Evolutionary conservation across 2,888 invertebrate genomes (phyloP).

Genomic region (Dasysyrphus tricinctus): DNA sequence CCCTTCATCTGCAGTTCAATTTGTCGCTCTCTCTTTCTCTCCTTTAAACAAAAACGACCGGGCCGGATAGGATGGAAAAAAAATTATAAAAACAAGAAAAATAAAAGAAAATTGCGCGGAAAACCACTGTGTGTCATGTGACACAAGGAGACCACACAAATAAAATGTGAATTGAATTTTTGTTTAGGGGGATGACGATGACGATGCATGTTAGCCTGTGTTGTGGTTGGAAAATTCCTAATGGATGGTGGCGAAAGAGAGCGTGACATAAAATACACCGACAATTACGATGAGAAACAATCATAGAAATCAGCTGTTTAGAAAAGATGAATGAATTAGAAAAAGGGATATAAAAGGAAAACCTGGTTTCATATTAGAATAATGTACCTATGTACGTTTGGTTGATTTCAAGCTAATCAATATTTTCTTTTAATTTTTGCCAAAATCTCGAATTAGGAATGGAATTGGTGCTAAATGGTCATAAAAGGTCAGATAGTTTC

Average conservation of each 20-base stretch:
- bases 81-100: conserved; percentile 33
- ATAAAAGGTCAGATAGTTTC: too few relatives aligned
- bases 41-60: not conserved
- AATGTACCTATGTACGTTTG: not conserved
- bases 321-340: conserved; percentile 42
- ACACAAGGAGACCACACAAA: conserved; percentile 71
- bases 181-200: conserved; percentile 18
- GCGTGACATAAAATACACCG: conserved; percentile 8
- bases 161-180: conserved; percentile 70
- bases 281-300: conserved; percentile 28
- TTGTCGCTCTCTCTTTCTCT: conserved; percentile 12
- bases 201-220: not conserved
- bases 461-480: too few relatives aligned
- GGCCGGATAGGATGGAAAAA: not conserved
- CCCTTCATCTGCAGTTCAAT: not conserved
- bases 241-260: conserved; percentile 32
- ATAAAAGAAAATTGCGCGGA: conserved; percentile 70
- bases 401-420: not conserved
- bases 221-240: conserved; percentile 22
- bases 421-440: too few relatives aligned
- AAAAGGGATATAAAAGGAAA: not conserved
- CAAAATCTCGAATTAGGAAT: too few relatives aligned
- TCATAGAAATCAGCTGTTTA: conserved; percentile 63
- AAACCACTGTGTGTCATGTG: conserved; percentile 71
- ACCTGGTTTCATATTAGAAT: not conserved